phyloP scores from a whole-genome alignment of 37 sponge, comb jelly and placozoan species.

The Corticium candelabrum region DNA sequence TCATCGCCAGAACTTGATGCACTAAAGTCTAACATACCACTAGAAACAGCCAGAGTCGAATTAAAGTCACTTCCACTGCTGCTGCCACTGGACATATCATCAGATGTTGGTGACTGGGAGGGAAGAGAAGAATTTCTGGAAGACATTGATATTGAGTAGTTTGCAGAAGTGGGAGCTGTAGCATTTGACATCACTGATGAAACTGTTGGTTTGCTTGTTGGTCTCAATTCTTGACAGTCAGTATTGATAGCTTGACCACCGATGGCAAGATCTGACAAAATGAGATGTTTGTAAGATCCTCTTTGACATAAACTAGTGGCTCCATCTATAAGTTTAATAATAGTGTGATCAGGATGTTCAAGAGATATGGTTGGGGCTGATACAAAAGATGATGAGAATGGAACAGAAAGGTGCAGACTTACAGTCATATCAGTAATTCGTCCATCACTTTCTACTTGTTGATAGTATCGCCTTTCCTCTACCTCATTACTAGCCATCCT shows the following conservation, averaged over 20 bases:
- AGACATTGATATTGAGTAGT: too few relatives aligned
- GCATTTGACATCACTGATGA: too few relatives aligned
- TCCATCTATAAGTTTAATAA: slow-evolving; percentile 34
- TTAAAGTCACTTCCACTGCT: not conserved
- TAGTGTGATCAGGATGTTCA: slow-evolving; percentile 74
- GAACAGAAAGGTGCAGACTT: slow-evolving; percentile 43
- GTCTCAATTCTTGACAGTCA: not conserved
- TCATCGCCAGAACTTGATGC: not conserved
- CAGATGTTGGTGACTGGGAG: not conserved
- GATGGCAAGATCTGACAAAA: slow-evolving; percentile 50
- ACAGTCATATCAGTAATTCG: slow-evolving; percentile 50
- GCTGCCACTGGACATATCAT: slow-evolving; percentile 12
- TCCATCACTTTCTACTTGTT: slow-evolving; percentile 44
- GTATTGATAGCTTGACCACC: not conserved
- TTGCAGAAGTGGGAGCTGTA: too few relatives aligned
- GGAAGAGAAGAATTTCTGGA: not conserved
- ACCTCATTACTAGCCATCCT: slow-evolving; percentile 5
- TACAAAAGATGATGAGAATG: slow-evolving; percentile 24
- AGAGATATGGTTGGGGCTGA: slow-evolving; percentile 58
- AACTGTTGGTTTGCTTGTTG: too few relatives aligned
- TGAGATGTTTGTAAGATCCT: slow-evolving; percentile 69
- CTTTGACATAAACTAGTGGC: slow-evolving; percentile 39
- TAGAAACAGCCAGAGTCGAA: too few relatives aligned
- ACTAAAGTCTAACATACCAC: too few relatives aligned
- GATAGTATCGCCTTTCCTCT: slow-evolving; percentile 16